Percentiles rank a stretch among this genome's conserved stretches.
Conservation (phyloP, 2,113 vertebrate genomes). For the Cyphomyrus discorhynchus region DNA sequence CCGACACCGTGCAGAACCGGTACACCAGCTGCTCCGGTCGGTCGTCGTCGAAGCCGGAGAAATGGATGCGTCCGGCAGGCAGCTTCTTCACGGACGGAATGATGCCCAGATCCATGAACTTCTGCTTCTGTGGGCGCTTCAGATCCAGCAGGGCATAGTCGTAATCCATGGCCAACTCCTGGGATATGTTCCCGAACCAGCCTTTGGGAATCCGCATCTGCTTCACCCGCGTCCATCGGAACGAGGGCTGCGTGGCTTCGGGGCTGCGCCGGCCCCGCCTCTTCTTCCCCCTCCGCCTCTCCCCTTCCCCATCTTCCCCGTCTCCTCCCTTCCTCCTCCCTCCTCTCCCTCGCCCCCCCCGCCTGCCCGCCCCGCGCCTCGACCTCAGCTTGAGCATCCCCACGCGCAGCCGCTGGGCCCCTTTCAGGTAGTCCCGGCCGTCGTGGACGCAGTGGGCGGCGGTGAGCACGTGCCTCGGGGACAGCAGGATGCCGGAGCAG, state of each 20-base stretch:
- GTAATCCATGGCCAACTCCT: constrained; percentile 66
- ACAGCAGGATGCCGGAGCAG: constrained; percentile 81
- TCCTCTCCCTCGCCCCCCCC: constrained; percentile 1
- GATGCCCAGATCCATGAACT: constrained; percentile 78
- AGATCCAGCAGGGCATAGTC: constrained; percentile 86
- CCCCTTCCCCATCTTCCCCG: background rate
- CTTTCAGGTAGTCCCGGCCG: constrained; percentile 70
- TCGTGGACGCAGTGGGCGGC: constrained; percentile 86
- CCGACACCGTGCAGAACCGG: constrained; percentile 79
- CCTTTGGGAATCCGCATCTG: constrained; percentile 76
- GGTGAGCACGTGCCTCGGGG: constrained; percentile 77
- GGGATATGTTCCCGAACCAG: constrained; percentile 63
- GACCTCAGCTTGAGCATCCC: constrained; percentile 70
- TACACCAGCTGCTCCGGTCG: constrained; percentile 74
- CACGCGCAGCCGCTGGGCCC: constrained; percentile 65
- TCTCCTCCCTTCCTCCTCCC: background rate
- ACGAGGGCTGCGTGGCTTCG: constrained; percentile 52
- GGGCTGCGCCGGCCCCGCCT: constrained; percentile 31
- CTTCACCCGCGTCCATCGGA: constrained; percentile 84
- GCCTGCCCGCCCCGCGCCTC: constrained; percentile 42
- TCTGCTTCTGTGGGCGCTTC: constrained; percentile 69
- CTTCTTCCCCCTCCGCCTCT: constrained; percentile 7
- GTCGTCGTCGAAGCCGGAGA: constrained; percentile 82
- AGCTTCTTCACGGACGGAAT: constrained; percentile 61
- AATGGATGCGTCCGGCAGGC: constrained; percentile 77